Conservation (phyloP, 2,888 invertebrate species). For the Erebia aethiops region DNA sequence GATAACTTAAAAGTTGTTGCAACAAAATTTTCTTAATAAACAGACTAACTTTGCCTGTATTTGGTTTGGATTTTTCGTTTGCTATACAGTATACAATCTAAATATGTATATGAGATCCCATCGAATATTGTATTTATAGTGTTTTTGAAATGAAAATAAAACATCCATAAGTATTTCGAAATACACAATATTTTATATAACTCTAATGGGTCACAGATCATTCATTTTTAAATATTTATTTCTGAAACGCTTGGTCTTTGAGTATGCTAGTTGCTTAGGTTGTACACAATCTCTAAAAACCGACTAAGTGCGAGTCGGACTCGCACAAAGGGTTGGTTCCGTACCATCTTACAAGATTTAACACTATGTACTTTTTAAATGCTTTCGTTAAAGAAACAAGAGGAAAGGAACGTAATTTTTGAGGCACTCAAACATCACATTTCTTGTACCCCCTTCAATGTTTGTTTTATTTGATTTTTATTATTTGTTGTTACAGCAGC, state of each 20-base stretch:
- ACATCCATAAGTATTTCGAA: neutral
- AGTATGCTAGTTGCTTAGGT: no score
- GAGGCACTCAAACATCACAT: no score
- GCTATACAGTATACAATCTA: constrained; percentile 32
- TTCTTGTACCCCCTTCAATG: no score
- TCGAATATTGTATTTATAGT: neutral
- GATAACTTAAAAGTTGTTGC: constrained; percentile 78
- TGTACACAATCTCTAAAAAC: neutral
- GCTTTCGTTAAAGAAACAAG: no score
- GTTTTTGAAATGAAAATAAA: neutral
- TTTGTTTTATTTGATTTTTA: no score
- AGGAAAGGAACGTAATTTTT: no score
- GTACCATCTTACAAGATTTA: no score
- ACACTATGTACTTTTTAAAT: no score
- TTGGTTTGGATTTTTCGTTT: constrained; percentile 57
- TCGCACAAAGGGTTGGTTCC: no score
- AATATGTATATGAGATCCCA: constrained; percentile 29
- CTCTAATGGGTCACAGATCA: neutral
- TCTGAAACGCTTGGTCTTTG: neutral
- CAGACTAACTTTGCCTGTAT: constrained; percentile 78
- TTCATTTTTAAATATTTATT: constrained; percentile 15
- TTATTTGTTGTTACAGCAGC: no score
- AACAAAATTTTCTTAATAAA: constrained; percentile 79
- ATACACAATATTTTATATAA: constrained; percentile 8
- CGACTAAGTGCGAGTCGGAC: no score